These are phyloP conservation scores for Trachymyrmex septentrionalis DNA, from an alignment of 1,140 invertebrate genomes.

Conservation along the genomic window DNA sequence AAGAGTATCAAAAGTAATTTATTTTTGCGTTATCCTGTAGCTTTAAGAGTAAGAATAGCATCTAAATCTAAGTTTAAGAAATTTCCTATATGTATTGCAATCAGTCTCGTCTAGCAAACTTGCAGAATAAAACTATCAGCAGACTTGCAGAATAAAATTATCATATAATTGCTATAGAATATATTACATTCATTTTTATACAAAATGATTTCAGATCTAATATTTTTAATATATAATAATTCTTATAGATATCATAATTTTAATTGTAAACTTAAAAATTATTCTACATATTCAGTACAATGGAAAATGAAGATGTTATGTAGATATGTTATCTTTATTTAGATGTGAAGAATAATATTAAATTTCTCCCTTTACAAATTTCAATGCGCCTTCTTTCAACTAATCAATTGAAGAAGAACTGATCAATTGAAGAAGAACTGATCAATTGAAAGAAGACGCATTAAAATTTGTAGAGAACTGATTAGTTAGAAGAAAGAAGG, in stretches of 20 bases:
- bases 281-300: background rate
- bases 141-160: background rate
- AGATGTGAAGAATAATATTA: background rate
- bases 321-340: background rate
- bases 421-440: background rate
- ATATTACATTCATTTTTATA: conserved; percentile 1
- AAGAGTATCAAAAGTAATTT: background rate
- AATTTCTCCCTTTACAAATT: background rate
- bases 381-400: background rate
- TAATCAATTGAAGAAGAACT: background rate
- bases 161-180: background rate
- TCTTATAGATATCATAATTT: background rate
- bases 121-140: conserved; percentile 5
- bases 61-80: background rate
- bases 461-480: too few relatives aligned
- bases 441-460: background rate
- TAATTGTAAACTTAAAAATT: background rate
- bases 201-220: background rate
- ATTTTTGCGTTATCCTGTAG: background rate
- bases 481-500: background rate
- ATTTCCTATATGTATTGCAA: background rate
- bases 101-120: background rate
- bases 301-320: background rate
- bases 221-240: background rate
- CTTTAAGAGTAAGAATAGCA: background rate